Evolutionary conservation across 1,140 invertebrate genomes (phyloP), one percentile per base, ranked within the genome.

Genomic region (Calliphora vicina): DNA sequence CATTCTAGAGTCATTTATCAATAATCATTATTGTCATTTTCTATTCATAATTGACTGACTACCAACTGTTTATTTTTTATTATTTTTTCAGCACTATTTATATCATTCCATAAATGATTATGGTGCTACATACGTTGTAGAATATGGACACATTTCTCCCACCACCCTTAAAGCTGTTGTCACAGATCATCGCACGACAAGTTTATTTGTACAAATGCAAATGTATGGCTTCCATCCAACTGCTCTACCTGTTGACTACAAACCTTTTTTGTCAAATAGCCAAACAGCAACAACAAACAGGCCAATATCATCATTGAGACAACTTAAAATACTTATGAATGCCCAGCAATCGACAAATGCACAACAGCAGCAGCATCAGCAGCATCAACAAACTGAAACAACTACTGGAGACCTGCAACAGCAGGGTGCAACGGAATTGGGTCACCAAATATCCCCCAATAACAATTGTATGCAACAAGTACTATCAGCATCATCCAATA

Each of bases 161-260:
- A 61, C 67, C 15, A 87, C 86, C 0, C 45, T 89, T 0, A 89
- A 89, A 82, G 88, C 88, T 3, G 82, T 83, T 25, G 84, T 89
- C 17, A 88, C 85, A 10, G 87, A 86, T 23, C 87, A 43, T 2
- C 78, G 87, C 43, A 85, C 85, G 2, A 85, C 67, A 6, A 84
- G 74, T 26, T 43, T 87, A 12, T 89, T 87, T 42, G 88, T 86
- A 50, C 85, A 87, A 84, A 89, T 89, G 88, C 86, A 85, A 26
- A 43, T 89, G 27, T 89, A 88, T 81, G 88, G 88, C 8, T 89
- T 85, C 45, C 42, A 71, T 8, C 82, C 85, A 9, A 71, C 27
- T 8, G 67, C 85, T 29, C 61, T 82, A 4, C 88, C 88, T 1
- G 0, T 23, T 0, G 76, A 73, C 9, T 89, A 86, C 45, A 85